Base-by-base conservation (phyloP, 30 jellyfish, hydroid and myxozoan species). In the Cassiopea andromeda region DNA sequence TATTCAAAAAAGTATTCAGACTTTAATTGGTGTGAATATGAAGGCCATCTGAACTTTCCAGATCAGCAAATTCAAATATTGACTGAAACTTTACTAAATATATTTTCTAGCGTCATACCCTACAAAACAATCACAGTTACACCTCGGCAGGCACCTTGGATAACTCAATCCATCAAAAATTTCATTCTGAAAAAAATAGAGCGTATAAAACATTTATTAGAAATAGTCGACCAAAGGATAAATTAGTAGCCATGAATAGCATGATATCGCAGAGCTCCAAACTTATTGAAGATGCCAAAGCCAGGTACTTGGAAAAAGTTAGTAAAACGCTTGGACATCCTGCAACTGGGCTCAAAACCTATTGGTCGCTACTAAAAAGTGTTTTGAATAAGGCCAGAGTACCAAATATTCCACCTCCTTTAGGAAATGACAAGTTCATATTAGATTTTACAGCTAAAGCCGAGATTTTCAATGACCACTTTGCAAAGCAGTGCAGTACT, bases 121-220 rank as follows among this genome's bases (percentile, higher is more conserved):
- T 3, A 54, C 18, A 79, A 88, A 82, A 18, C 69, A 17, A 46
- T 80, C 14, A 79, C 66, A 13, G 57, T 75, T 43, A 58, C 85
- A 43, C 73, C 85, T 75, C 74, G 85, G 50, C 89, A 87, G 85
- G 90, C 91, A 54, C 90, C 82, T 14, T 87, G 94, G 91, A 87
- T 77, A 78, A 87, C 90, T 48, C 60, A 64, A 16, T 81, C 49
- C n/a, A 83, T 83, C 57, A 59, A 87, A 68, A 75, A 78, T 9
- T 44, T 73, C 43, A 45, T 46, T 73, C 91, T 19, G 83, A 87
- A 69, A 87, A 75, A 60, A 70, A 77, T 75, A 45, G 85, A 54
- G 73, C 78, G 46, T 88, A 78, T 66, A 88, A 46, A 58, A 27
- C 74, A 78, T 88, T 49, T 69, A 58, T 88, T 44, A 80, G 78